A percentile compares a stretch with the other conserved stretches of the same genome.
phyloP scores from a whole-genome alignment of 1,140 invertebrate species.

The Apis laboriosa region DNA sequence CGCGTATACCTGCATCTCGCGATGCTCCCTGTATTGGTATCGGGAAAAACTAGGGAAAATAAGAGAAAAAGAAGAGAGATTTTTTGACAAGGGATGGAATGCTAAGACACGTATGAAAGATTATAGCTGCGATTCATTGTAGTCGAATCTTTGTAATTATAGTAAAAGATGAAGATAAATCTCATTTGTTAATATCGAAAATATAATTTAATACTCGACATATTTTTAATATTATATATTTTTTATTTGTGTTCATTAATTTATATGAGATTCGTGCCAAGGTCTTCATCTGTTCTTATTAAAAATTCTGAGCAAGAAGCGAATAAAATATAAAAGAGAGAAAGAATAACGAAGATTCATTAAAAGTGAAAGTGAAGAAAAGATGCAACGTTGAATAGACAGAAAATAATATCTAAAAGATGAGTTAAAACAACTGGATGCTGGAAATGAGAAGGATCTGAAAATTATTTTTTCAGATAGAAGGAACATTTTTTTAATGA shows the following conservation, averaged over 20 bases:
- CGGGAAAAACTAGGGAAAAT: not conserved
- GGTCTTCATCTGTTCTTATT: not conserved
- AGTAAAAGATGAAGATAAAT: no score
- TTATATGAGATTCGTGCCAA: not conserved
- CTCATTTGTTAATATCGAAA: no score
- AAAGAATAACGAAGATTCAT: not conserved
- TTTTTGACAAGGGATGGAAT: not conserved
- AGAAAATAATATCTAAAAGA: not conserved
- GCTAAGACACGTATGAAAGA: no score
- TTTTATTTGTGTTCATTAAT: not conserved
- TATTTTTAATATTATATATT: not conserved
- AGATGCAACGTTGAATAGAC: not conserved
- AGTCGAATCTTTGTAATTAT: no score
- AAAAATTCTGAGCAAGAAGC: not conserved
- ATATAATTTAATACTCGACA: no score
- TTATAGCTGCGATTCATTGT: no score
- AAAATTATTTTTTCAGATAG: no score
- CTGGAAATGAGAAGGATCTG: no score
- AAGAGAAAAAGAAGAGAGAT: not conserved
- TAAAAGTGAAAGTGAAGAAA: not conserved
- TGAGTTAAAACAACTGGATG: no score
- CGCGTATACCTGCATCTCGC: conserved; percentile 24
- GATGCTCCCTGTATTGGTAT: not conserved
- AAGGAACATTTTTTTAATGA: no score
- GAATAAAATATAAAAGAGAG: not conserved